Conservation (phyloP, 2,797 vertebrate genomes). For the Rallus crepitans region DNA sequence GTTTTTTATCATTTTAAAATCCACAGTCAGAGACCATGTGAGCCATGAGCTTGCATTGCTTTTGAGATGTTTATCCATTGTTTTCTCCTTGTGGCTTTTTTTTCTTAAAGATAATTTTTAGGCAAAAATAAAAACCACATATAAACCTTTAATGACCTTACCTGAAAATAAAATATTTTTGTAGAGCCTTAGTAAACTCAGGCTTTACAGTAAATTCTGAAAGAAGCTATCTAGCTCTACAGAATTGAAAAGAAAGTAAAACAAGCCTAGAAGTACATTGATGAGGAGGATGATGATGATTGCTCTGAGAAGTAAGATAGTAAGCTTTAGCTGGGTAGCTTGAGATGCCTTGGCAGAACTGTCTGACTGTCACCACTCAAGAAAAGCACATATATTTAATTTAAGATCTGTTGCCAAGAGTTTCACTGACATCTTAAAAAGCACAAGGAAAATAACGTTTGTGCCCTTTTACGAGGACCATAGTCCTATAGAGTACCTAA, state of each 20-base stretch:
- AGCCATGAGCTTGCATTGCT: background rate
- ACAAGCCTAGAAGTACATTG: background rate
- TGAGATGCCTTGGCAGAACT: background rate
- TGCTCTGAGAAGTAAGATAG: background rate
- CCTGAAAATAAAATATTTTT: background rate
- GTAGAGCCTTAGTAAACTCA: background rate
- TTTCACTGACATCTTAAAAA: background rate
- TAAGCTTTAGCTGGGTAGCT: background rate
- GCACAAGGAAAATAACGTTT: background rate
- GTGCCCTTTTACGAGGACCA: background rate
- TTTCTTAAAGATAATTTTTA: background rate
- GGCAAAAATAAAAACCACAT: background rate
- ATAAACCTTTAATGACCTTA: background rate
- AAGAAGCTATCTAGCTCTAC: background rate
- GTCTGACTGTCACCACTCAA: background rate
- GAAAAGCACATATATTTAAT: background rate
- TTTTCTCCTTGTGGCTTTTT: background rate
- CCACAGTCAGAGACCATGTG: background rate
- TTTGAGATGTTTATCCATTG: background rate
- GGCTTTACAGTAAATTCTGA: background rate
- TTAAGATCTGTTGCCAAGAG: background rate
- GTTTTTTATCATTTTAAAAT: conserved; percentile 19
- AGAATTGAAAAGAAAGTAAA: background rate
- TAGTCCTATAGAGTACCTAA: background rate
- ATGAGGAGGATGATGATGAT: background rate